phyloP scores from a whole-genome alignment of 2,797 vertebrate genomes.

The Anguilla pacifica region DNA sequence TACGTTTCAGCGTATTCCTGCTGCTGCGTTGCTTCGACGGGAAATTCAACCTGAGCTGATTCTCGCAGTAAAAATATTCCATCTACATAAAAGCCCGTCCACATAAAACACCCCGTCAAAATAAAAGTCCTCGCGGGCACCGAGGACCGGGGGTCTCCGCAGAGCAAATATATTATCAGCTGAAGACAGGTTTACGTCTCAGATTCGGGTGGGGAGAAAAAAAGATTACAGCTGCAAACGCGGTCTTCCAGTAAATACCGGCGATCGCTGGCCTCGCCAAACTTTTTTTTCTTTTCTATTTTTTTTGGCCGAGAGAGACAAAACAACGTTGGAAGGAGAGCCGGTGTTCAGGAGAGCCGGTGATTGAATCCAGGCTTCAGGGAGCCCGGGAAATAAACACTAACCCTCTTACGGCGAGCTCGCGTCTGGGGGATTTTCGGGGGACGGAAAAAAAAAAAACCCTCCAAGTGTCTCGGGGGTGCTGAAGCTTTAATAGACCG shows the following conservation, averaged over 20 bases:
- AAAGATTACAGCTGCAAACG: neutral
- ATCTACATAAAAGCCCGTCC: neutral
- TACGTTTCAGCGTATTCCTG: neutral
- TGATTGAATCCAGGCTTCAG: neutral
- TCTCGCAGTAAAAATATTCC: neutral
- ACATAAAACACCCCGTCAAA: neutral
- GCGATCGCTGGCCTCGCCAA: neutral
- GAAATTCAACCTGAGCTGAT: neutral
- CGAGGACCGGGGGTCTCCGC: neutral
- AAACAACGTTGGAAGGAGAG: neutral
- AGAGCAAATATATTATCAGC: neutral
- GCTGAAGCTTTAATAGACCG: conserved; percentile 8
- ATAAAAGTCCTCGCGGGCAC: neutral
- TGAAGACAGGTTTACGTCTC: neutral
- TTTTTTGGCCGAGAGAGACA: neutral
- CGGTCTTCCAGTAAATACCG: neutral
- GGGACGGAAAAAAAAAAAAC: neutral
- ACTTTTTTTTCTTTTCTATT: neutral
- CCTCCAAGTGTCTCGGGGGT: neutral
- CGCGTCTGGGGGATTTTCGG: neutral
- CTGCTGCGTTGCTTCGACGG: neutral
- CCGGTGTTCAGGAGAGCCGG: neutral
- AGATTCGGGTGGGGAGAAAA: neutral
- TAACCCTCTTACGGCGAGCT: neutral
- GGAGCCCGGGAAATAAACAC: neutral